Base-by-base conservation (phyloP, 2,888 invertebrate genomes). In the Oasisia sp. region DNA sequence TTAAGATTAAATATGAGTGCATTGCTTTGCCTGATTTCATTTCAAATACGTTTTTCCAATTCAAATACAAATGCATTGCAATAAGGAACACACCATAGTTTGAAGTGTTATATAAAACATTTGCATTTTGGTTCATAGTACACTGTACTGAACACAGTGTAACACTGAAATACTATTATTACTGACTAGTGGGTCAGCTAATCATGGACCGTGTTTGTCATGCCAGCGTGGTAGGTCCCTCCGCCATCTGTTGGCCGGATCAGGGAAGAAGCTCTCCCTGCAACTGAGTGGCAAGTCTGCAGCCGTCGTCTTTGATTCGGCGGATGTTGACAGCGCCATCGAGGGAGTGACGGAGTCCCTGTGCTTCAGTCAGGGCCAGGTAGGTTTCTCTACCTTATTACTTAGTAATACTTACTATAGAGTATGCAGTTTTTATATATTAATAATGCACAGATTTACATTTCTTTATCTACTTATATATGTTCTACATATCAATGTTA, bases 301-400 rank as follows among this genome's bases (percentile, higher is more conserved):
- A 1, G 96, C 97, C 93, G 95, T 97, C 89, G 96, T 97, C 92
- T 97, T 97, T 95, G 97, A 97, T 93, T 95, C 96, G 91, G 97
- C 97, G 14, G 97, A 97, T 95, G 94, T 97, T 89, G 97, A 97
- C 96, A 97, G 97, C 91, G 97, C 97, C 1, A 96, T 97, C 91
- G 97, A 97, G 94, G 96, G 96, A 74, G 96, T 97, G 8, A 96
- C 97, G 89, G 96, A 97, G 93, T 97, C 97, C 32, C 96, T 97
- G 45, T 97, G 97, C 97, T 96, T 97, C 92, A 97, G 97, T 94
- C 97, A 97, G 94, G 97, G 97, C 93, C 96, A 97, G 96, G 97
- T 97, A 94, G 92, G 91, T 38, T 38, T 38, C 38, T 38, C 2
- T 38, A 2, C 38, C 38, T 38, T 38, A 38, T 38, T 38, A 38